Percentiles rank a stretch among this genome's conserved stretches.
Conservation (phyloP, 2,797 vertebrate genomes). For the Onychomys torridus region DNA sequence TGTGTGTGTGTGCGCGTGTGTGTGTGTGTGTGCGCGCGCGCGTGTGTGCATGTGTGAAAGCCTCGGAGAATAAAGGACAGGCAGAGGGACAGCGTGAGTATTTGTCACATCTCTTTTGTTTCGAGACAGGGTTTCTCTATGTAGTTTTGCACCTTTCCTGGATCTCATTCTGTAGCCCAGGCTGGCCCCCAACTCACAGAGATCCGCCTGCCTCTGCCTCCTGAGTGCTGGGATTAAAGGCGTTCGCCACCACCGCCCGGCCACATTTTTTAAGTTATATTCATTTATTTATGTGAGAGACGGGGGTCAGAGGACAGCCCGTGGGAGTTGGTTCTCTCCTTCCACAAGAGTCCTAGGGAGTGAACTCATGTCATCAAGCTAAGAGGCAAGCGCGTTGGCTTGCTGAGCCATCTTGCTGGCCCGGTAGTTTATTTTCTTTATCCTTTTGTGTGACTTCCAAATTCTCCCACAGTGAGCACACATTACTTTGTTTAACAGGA, state of each 20-base stretch:
- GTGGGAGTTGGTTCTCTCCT: no score
- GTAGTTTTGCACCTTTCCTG: no score
- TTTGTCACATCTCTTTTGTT: not conserved
- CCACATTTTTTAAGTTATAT: not conserved
- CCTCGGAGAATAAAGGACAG: not conserved
- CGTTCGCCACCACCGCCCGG: rapidly evolving
- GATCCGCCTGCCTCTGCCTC: not conserved
- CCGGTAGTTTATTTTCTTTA: not conserved
- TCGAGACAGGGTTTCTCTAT: not conserved
- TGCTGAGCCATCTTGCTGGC: not conserved
- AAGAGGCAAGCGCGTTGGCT: not conserved
- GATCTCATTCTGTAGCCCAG: not conserved
- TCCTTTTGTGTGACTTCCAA: not conserved
- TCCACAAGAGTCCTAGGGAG: not conserved
- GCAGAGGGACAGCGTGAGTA: not conserved
- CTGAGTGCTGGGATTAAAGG: not conserved
- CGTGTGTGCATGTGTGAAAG: not conserved
- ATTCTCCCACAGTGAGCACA: not conserved
- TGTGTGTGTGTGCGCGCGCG: not conserved
- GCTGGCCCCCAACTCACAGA: not conserved
- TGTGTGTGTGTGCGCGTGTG: no score
- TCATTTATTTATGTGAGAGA: not conserved
- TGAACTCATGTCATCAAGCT: no score
- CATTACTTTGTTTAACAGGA: not conserved
- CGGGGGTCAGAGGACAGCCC: not conserved